A percentile compares a stretch with the other conserved stretches of the same genome.
These are phyloP conservation scores for Acanthornis magna DNA, from an alignment of 2,797 vertebrate genomes.

Conservation along the genomic window DNA sequence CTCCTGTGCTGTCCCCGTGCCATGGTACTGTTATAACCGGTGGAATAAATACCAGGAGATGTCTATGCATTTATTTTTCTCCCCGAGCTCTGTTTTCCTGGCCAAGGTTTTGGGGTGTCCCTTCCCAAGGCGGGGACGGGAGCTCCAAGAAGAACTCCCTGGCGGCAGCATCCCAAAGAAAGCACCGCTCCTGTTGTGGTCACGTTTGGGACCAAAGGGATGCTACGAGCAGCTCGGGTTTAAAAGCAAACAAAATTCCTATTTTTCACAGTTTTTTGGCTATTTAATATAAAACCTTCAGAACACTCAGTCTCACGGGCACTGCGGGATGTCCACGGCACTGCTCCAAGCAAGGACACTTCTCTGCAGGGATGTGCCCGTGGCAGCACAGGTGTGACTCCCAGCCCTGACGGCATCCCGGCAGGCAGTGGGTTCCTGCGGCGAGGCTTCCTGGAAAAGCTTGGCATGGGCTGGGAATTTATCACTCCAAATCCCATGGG, in stretches of 20 bases:
- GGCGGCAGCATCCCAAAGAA: not conserved
- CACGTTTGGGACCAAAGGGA: not conserved
- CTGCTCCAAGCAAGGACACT: not conserved
- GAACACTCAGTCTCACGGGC: not conserved
- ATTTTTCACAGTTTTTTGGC: not conserved
- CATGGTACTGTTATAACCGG: conserved; percentile 7
- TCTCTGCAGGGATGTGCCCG: not conserved
- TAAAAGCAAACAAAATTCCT: not conserved
- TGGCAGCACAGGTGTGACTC: not conserved
- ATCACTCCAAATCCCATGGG: not conserved
- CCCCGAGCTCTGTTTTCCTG: not conserved
- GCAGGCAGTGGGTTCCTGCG: not conserved
- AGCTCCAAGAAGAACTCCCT: not conserved
- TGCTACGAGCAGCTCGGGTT: rapidly evolving
- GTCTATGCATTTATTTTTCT: conserved; percentile 55
- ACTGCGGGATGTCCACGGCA: rapidly evolving
- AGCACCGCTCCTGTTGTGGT: rapidly evolving
- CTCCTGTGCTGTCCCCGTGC: conserved; percentile 5
- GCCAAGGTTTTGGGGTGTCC: not conserved
- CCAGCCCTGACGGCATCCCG: rapidly evolving
- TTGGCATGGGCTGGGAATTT: not conserved
- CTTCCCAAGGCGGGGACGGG: not conserved
- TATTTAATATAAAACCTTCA: not conserved
- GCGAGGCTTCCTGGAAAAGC: not conserved
- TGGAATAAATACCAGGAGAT: conserved; percentile 70